A percentile compares a stretch with the other conserved stretches of the same genome.
Evolutionary conservation across 1,140 invertebrate genomes (phyloP).

Genomic region (Cyphomyrmex costatus): DNA sequence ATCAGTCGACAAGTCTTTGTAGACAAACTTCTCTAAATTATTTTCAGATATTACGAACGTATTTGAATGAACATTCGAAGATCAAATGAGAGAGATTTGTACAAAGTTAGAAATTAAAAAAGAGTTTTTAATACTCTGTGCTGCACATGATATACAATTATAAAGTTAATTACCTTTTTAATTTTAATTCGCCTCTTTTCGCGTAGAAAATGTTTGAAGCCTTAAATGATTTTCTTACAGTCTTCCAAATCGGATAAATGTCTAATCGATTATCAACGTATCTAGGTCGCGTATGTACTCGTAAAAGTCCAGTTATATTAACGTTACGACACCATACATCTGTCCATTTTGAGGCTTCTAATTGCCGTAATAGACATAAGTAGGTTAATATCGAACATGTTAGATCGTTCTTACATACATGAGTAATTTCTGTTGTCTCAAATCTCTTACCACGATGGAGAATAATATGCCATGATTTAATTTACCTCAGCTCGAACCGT

Average conservation of each 20-base stretch:
- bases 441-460: not conserved
- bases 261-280: slow-evolving; percentile 10
- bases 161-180: too few species aligned
- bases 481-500: not conserved
- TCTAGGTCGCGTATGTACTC: slow-evolving; percentile 29
- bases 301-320: slow-evolving; percentile 25
- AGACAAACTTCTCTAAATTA: slow-evolving; percentile 7
- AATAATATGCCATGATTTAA: not conserved
- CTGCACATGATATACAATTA: not conserved
- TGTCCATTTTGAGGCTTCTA: slow-evolving; percentile 44
- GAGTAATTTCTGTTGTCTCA: not conserved
- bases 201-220: not conserved
- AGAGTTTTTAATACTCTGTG: not conserved
- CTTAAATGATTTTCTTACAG: not conserved
- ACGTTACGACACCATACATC: slow-evolving; percentile 8
- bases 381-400: not conserved
- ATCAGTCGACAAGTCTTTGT: slow-evolving; percentile 1
- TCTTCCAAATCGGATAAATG: slow-evolving; percentile 39
- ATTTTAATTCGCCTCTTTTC: not conserved
- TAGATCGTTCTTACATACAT: not conserved
- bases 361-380: slow-evolving; percentile 27
- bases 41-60: not conserved
- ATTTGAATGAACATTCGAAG: not conserved
- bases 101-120: not conserved
- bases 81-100: not conserved